Evolutionary conservation across 2,797 vertebrate genomes (phyloP).

Genomic region (Coilia nasus): DNA sequence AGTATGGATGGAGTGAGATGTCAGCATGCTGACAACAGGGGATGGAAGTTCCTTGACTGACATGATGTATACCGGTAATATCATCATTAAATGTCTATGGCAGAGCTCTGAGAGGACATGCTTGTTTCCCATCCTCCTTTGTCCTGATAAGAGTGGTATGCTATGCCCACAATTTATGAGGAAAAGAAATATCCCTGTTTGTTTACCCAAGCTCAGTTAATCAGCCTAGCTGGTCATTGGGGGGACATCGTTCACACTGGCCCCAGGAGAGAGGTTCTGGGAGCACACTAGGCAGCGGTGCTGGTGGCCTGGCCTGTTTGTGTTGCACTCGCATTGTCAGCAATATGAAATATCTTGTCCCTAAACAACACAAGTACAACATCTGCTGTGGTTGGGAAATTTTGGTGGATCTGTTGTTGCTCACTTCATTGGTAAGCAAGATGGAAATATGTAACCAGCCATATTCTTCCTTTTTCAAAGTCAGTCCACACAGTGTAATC

Average conservation of each 20-base stretch:
- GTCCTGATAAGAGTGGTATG: not conserved
- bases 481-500: not conserved
- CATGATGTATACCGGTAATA: not conserved
- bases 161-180: not conserved
- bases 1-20: not conserved
- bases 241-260: conserved; percentile 6
- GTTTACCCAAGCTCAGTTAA: not conserved
- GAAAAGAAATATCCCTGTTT: conserved; percentile 1
- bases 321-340: not conserved
- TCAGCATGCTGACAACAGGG: not conserved
- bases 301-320: conserved; percentile 5
- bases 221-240: not conserved
- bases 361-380: not conserved
- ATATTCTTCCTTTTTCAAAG: not conserved
- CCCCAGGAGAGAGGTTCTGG: not conserved
- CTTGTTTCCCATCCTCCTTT: not conserved
- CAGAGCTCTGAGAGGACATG: not conserved
- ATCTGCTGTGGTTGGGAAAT: not conserved
- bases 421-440: not conserved
- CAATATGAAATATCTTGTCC: not conserved
- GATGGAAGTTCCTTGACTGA: not conserved
- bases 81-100: not conserved
- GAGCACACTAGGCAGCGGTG: not conserved
- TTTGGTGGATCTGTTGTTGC: not conserved
- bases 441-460: not conserved